A percentile compares a stretch with the other conserved stretches of the same genome.
phyloP scores from a whole-genome alignment of 2,113 vertebrate genomes.

The Hypomesus transpacificus region DNA sequence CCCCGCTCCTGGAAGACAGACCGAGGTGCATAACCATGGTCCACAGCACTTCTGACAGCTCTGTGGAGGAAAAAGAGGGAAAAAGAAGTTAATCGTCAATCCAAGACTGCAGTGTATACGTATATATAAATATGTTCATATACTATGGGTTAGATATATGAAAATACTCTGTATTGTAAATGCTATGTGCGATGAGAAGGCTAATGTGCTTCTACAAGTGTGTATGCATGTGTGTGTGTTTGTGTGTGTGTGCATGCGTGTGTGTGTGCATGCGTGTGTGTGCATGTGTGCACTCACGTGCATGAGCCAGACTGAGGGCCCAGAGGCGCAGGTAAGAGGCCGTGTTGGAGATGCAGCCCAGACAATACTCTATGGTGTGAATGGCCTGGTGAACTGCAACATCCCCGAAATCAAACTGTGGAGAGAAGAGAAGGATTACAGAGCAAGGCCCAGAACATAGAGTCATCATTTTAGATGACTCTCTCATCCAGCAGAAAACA shows the following conservation, averaged over 20 bases:
- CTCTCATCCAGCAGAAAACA: too few species aligned
- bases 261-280: not conserved
- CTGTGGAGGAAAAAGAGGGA: constrained; percentile 51
- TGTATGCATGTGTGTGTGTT: too few species aligned
- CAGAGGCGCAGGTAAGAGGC: constrained; percentile 95
- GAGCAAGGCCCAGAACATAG: not conserved
- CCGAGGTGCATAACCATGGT: constrained; percentile 91
- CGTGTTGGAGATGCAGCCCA: constrained; percentile 97
- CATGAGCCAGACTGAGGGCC: constrained; percentile 95
- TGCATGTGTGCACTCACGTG: constrained; percentile 76
- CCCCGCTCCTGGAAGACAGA: constrained; percentile 77
- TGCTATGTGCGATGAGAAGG: too few species aligned
- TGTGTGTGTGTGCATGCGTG: too few species aligned
- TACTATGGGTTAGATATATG: too few species aligned
- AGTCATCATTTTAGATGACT: too few species aligned
- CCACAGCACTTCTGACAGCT: constrained; percentile 94
- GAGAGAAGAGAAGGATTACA: constrained; percentile 8
- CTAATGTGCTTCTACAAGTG: not conserved
- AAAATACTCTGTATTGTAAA: too few species aligned
- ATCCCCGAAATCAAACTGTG: constrained; percentile 92
- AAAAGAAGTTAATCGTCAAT: not conserved
- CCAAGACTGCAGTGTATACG: not conserved
- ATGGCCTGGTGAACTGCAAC: constrained; percentile 93
- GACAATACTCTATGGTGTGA: constrained; percentile 97
- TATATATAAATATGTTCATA: too few species aligned